Conservation (phyloP, 2,888 invertebrate genomes). For the Drosophila niveifrons region DNA sequence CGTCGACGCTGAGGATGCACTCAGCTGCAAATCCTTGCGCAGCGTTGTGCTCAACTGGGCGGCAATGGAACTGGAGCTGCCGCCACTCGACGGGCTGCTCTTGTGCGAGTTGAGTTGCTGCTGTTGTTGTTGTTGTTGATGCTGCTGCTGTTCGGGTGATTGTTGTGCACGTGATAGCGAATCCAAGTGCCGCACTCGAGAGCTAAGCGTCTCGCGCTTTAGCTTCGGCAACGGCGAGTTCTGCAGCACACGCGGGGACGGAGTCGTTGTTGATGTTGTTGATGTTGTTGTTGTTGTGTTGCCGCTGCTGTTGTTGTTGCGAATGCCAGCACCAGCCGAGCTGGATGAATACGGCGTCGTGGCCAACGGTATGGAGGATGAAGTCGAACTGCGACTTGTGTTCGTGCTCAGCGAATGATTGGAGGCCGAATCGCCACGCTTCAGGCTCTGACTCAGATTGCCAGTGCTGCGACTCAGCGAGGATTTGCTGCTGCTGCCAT, state of each 20-base stretch:
- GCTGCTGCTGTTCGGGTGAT: constrained; percentile 58
- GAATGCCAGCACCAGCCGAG: constrained; percentile 58
- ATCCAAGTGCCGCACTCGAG: constrained; percentile 86
- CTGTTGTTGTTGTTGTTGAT: constrained; percentile 29
- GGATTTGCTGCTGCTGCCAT: constrained; percentile 81
- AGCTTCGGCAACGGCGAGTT: constrained; percentile 85
- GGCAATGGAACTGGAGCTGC: constrained; percentile 66
- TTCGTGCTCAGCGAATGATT: constrained; percentile 78
- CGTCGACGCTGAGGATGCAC: constrained; percentile 56
- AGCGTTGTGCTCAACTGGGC: constrained; percentile 78
- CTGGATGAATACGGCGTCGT: constrained; percentile 82
- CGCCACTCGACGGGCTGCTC: constrained; percentile 36
- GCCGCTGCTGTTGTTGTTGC: constrained; percentile 64
- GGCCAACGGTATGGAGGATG: constrained; percentile 84
- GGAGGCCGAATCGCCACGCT: constrained; percentile 86
- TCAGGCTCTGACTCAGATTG: constrained; percentile 82
- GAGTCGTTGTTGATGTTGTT: constrained; percentile 71
- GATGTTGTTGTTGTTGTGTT: constrained; percentile 60
- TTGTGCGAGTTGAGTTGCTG: constrained; percentile 64
- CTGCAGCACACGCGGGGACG: constrained; percentile 83
- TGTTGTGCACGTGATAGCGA: constrained; percentile 85
- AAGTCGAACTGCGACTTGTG: constrained; percentile 83
- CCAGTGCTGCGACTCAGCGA: constrained; percentile 85
- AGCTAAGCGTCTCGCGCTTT: constrained; percentile 86
- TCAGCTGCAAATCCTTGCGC: constrained; percentile 82